Conservation (phyloP, 2,113 vertebrate genomes). For the Percopsis transmontana region DNA sequence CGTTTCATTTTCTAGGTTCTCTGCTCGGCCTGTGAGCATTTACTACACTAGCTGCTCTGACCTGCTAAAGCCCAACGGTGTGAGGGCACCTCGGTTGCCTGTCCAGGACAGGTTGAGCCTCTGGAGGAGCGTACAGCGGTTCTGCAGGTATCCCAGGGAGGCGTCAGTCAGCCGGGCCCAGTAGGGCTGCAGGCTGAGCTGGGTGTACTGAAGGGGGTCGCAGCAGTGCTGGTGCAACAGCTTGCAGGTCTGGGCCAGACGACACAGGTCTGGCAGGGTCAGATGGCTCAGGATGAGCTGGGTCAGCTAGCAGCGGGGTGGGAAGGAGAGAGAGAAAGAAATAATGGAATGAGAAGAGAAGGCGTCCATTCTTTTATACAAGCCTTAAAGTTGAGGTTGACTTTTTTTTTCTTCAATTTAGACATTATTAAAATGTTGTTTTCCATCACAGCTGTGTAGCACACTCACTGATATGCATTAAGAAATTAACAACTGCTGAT, state of each 20-base stretch:
- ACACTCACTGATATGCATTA: no score
- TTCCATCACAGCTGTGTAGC: no score
- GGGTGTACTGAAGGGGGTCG: constrained; percentile 95
- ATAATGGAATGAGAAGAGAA: constrained; percentile 13
- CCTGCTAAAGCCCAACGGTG: constrained; percentile 93
- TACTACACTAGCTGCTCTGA: constrained; percentile 56
- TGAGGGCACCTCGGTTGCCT: constrained; percentile 92
- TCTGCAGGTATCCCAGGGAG: constrained; percentile 89
- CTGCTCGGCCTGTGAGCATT: no score
- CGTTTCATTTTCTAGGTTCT: no score
- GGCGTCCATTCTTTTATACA: not conserved
- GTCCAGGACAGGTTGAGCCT: constrained; percentile 98
- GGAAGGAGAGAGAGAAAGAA: constrained; percentile 11
- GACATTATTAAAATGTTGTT: no score
- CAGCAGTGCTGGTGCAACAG: constrained; percentile 95
- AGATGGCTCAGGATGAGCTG: constrained; percentile 97
- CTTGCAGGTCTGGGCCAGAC: constrained; percentile 95
- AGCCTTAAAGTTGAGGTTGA: constrained; percentile 11
- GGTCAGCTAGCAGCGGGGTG: constrained; percentile 83
- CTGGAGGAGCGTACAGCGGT: constrained; percentile 92
- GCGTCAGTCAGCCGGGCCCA: constrained; percentile 91
- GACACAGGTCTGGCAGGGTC: constrained; percentile 93
- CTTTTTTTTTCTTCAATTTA: no score
- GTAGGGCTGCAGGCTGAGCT: constrained; percentile 97
- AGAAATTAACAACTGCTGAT: no score